Evolutionary conservation across 2,888 invertebrate species (phyloP), one percentile per base, ranked within the genome.

Genomic region (Aleiodes alternator): DNA sequence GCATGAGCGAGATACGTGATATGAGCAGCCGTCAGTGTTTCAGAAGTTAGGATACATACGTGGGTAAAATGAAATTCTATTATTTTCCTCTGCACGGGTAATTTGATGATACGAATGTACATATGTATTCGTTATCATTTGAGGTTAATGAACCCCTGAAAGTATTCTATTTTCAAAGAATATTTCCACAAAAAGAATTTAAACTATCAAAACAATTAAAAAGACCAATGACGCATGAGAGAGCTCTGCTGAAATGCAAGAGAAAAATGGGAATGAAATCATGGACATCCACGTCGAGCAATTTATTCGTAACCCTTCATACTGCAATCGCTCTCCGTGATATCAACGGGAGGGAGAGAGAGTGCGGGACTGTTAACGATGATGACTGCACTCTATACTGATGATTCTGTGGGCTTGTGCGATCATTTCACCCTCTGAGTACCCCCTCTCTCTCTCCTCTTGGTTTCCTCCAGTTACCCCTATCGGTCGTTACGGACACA

Each of bases 311-410:
- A 68, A 68, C 68, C 68, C 68, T 68, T 51, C n/a, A 9, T 53
- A 43, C 64, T 16, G 12, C 43, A 16, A 43, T 55, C 5, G 55
- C 14, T 16, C 8, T 55, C 11, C 55, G 14, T 16, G 14, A 55
- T 55, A 16, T 6, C 48, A 38, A 51, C 31, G 68, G 53, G 73
- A 57, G 69, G 66, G 73, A 57, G 69, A 69, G 43, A 68, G 78
- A 61, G 61, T 9, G 57, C 64, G 61, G 69, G 73, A 78, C 81
- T 79, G 82, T 85, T 86, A 83, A 84, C 83, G 83, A 84, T 80
- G 84, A 84, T 84, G 80, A 81, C 81, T 82, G 79, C 78, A 78
- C 80, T 78, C 77, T 72, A 77, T 75, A 70, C 79, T 76, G 82
- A 83, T 83, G 82, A 85, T 83, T 81, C 75, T 80, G 75, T 66